These are phyloP conservation scores for Dynastes maya DNA, from an alignment of 2,888 invertebrate species.

Conservation along the genomic window DNA sequence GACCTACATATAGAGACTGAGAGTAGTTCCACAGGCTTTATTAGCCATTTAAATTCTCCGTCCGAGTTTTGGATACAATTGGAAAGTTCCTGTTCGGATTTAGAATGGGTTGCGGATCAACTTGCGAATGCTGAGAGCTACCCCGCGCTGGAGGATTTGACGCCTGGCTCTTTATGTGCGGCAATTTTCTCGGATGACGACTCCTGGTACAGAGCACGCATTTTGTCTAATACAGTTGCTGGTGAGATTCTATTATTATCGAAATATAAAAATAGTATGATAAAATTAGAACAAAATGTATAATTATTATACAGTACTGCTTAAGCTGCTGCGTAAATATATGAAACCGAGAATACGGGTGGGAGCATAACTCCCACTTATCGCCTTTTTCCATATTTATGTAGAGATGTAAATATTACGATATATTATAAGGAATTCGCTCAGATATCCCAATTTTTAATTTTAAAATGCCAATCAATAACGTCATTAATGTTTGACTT, in stretches of 20 bases:
- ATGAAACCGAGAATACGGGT: too few species aligned
- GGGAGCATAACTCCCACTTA: too few species aligned
- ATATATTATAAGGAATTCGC: too few species aligned
- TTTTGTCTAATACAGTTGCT: conserved; percentile 74
- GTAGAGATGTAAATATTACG: too few species aligned
- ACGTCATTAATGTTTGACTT: too few species aligned
- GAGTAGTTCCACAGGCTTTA: conserved; percentile 72
- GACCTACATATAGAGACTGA: conserved; percentile 56
- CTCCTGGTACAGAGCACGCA: conserved; percentile 79
- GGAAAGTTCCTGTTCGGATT: conserved; percentile 75
- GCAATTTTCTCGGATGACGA: conserved; percentile 79
- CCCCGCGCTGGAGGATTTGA: conserved; percentile 71
- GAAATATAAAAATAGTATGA: too few species aligned
- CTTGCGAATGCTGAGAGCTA: conserved; percentile 73
- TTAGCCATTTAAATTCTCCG: conserved; percentile 79
- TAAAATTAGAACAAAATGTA: too few species aligned
- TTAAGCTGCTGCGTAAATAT: too few species aligned
- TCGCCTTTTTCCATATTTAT: too few species aligned
- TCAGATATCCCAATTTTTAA: too few species aligned
- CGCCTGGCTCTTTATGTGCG: conserved; percentile 77
- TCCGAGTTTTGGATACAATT: conserved; percentile 84
- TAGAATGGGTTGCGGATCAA: conserved; percentile 77
- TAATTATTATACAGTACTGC: too few species aligned
- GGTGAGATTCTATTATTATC: conserved; percentile 59
- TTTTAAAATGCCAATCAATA: too few species aligned